phyloP scores from a whole-genome alignment of 2,113 vertebrate genomes.

The Chauna torquata region DNA sequence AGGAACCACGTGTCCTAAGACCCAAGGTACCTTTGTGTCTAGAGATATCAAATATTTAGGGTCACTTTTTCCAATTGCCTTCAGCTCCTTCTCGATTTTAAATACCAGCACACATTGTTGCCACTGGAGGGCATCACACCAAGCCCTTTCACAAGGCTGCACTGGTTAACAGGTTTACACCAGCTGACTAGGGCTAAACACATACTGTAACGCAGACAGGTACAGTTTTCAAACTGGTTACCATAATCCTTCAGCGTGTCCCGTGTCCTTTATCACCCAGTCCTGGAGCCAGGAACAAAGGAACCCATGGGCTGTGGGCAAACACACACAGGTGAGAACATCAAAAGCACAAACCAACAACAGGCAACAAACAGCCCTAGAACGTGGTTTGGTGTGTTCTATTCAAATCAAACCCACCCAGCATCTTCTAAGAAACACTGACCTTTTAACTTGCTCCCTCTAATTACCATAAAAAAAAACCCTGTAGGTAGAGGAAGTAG shows the following conservation, averaged over 20 bases:
- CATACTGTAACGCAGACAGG: too few relatives aligned
- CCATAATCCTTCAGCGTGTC: rapidly evolving
- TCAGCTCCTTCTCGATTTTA: not conserved
- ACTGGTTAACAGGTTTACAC: not conserved
- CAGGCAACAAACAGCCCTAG: not conserved
- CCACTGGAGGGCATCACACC: slow-evolving; percentile 40
- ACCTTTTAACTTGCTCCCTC: not conserved
- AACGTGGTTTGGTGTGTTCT: rapidly evolving
- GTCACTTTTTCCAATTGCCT: not conserved
- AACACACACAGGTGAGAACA: not conserved
- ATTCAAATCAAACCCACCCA: not conserved
- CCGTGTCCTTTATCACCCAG: not conserved
- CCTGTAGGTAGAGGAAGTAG: slow-evolving; percentile 82
- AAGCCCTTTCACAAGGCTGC: not conserved
- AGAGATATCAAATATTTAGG: not conserved
- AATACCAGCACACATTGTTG: not conserved
- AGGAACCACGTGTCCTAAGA: not conserved
- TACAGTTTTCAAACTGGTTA: not conserved
- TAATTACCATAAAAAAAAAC: not conserved
- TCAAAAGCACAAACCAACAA: not conserved
- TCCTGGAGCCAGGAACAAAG: not conserved
- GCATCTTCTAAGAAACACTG: not conserved
- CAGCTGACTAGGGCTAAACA: rapidly evolving
- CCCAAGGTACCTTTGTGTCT: not conserved
- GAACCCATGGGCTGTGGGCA: not conserved